phyloP scores from a whole-genome alignment of 1,140 invertebrate species.

The Eumeta japonica region DNA sequence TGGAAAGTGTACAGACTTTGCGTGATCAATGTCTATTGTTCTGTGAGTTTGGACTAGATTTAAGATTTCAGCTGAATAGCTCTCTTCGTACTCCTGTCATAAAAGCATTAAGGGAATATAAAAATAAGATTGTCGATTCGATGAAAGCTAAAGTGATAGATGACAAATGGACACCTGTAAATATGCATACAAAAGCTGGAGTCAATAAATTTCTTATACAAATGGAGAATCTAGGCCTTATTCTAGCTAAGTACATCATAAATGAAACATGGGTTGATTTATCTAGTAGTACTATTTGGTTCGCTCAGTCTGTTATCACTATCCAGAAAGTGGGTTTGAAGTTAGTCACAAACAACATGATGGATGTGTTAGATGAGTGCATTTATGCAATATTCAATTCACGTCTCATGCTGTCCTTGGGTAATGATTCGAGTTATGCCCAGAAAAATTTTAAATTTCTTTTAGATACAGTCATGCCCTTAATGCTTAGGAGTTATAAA shows the following conservation, averaged over 20 bases:
- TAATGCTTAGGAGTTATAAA: conserved; percentile 49
- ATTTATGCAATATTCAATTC: conserved; percentile 51
- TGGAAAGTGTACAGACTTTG: conserved; percentile 82
- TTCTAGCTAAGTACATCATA: conserved; percentile 54
- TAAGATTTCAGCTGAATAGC: conserved; percentile 81
- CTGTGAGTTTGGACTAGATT: conserved; percentile 61
- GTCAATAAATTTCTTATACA: conserved; percentile 49
- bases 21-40: conserved; percentile 68
- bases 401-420: conserved; percentile 37
- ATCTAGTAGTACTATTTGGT: conserved; percentile 57
- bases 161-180: conserved; percentile 55
- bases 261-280: conserved; percentile 57
- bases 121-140: conserved; percentile 48
- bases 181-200: conserved; percentile 54
- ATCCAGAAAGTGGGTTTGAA: conserved; percentile 50
- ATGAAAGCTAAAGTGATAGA: conserved; percentile 52
- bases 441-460: conserved; percentile 55
- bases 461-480: conserved; percentile 48
- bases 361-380: conserved; percentile 51
- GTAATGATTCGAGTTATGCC: conserved; percentile 48
- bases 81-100: conserved; percentile 67
- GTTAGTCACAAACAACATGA: conserved; percentile 54
- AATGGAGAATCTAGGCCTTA: conserved; percentile 55
- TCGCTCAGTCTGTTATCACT: conserved; percentile 49
- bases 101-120: conserved; percentile 50